A percentile compares a stretch with the other conserved stretches of the same genome.
Conservation (phyloP, 2,113 vertebrate species). For the Hassar affinis region DNA sequence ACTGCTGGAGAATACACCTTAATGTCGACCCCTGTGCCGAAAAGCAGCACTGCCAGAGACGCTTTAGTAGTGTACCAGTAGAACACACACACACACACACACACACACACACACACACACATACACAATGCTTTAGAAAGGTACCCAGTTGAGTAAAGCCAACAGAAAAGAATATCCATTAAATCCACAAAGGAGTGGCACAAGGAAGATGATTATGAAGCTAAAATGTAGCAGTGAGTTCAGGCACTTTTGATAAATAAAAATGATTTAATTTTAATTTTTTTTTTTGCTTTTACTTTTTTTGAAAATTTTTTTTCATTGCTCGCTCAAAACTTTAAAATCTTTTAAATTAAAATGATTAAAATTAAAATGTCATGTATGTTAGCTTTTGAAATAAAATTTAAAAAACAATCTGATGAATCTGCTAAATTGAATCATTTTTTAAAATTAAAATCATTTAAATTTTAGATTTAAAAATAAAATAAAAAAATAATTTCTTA, state of each 20-base stretch:
- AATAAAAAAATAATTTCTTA: neutral
- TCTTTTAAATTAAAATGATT: no score
- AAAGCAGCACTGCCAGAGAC: constrained; percentile 53
- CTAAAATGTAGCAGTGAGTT: constrained; percentile 71
- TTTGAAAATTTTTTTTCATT: neutral
- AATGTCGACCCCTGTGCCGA: constrained; percentile 42
- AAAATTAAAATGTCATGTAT: no score
- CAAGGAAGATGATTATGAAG: constrained; percentile 22
- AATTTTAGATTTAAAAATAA: neutral
- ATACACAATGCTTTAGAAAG: neutral
- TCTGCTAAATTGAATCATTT: no score
- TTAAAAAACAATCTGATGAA: no score
- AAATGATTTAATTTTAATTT: constrained; percentile 36
- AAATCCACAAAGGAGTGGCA: constrained; percentile 28
- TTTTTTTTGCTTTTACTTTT: neutral
- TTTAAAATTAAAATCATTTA: no score
- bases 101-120: constrained; percentile 15
- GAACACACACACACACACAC: constrained; percentile 21
- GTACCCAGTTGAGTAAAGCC: constrained; percentile 20
- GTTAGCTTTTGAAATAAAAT: no score
- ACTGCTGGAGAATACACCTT: constrained; percentile 78
- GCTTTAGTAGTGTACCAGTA: constrained; percentile 49
- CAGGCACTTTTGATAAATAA: constrained; percentile 65
- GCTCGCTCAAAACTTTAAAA: constrained; percentile 2
- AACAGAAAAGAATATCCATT: constrained; percentile 9